Conservation (phyloP, 2,888 invertebrate genomes). For the Agrotis segetum region DNA sequence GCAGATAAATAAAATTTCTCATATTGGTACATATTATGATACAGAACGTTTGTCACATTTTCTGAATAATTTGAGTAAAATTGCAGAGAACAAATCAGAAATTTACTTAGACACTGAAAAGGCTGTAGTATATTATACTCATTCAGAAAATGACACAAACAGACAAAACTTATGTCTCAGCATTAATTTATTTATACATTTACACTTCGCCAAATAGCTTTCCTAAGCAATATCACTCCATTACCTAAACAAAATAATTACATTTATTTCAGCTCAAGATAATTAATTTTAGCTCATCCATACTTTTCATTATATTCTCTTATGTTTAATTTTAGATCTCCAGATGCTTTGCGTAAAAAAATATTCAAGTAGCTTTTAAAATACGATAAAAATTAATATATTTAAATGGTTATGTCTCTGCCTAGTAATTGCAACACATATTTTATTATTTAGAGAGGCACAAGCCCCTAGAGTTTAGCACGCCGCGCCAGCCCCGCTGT, state of each 20-base stretch:
- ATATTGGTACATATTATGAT: slow-evolving; percentile 82
- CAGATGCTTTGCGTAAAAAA: slow-evolving; percentile 67
- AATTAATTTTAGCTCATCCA: slow-evolving; percentile 75
- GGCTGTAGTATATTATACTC: slow-evolving; percentile 37
- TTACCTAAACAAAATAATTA: slow-evolving; percentile 82
- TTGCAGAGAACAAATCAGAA: slow-evolving; percentile 25
- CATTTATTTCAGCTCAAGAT: slow-evolving; percentile 79
- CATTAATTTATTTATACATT: slow-evolving; percentile 88
- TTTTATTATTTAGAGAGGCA: slow-evolving; percentile 43
- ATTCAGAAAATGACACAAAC: slow-evolving; percentile 79
- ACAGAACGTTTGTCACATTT: slow-evolving; percentile 80
- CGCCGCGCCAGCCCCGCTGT: slow-evolving; percentile 7
- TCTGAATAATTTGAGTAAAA: slow-evolving; percentile 64
- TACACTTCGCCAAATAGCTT: slow-evolving; percentile 85
- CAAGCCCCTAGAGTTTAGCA: slow-evolving; percentile 19
- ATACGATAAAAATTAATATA: slow-evolving; percentile 59
- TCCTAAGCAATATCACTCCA: slow-evolving; percentile 83
- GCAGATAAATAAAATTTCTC: slow-evolving; percentile 87
- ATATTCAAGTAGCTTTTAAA: slow-evolving; percentile 63
- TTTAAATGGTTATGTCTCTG: slow-evolving; percentile 51
- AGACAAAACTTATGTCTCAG: slow-evolving; percentile 78
- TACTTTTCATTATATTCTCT: slow-evolving; percentile 70
- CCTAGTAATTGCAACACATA: slow-evolving; percentile 44
- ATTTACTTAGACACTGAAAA: slow-evolving; percentile 16
- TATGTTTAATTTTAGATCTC: slow-evolving; percentile 75